Evolutionary conservation across 2,888 invertebrate genomes (phyloP).

Genomic region (Cheilosia grossa): DNA sequence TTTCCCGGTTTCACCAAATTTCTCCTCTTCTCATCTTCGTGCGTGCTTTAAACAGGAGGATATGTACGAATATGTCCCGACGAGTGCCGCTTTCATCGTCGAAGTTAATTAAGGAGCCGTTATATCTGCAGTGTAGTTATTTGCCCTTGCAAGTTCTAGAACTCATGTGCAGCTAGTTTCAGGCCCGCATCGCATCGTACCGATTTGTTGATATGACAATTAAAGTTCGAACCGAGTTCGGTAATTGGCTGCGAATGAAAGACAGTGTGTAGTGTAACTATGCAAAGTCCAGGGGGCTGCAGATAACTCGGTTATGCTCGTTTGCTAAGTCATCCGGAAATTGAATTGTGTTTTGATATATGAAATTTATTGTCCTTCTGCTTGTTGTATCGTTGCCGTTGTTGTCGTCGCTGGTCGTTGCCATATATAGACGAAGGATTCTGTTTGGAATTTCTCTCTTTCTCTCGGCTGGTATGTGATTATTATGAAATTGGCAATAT

Average conservation of each 20-base stretch:
- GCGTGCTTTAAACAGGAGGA: neutral
- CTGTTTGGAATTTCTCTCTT: conserved; percentile 13
- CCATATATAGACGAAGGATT: neutral
- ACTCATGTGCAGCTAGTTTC: neutral
- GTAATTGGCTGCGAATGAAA: conserved; percentile 35
- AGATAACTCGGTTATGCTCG: conserved; percentile 55
- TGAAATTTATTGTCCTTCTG: conserved; percentile 52
- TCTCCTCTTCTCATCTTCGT: neutral
- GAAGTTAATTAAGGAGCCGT: conserved; percentile 44
- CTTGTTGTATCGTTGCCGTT: neutral
- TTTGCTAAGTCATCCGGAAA: conserved; percentile 58
- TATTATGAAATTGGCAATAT: conserved; percentile 1
- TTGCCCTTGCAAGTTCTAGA: conserved; percentile 1
- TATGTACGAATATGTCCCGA: neutral
- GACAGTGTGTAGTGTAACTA: neutral
- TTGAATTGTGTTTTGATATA: conserved; percentile 61
- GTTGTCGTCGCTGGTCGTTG: neutral
- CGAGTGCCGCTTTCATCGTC: conserved; percentile 10
- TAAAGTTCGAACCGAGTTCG: conserved; percentile 26
- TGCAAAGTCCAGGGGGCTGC: conserved; percentile 4
- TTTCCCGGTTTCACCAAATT: conserved; percentile 30
- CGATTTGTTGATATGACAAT: conserved; percentile 39
- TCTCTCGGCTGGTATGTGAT: neutral
- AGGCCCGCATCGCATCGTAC: neutral
- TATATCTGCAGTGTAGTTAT: conserved; percentile 18